Conservation (phyloP, 2,888 invertebrate species). For the Nymphalis urticae region DNA sequence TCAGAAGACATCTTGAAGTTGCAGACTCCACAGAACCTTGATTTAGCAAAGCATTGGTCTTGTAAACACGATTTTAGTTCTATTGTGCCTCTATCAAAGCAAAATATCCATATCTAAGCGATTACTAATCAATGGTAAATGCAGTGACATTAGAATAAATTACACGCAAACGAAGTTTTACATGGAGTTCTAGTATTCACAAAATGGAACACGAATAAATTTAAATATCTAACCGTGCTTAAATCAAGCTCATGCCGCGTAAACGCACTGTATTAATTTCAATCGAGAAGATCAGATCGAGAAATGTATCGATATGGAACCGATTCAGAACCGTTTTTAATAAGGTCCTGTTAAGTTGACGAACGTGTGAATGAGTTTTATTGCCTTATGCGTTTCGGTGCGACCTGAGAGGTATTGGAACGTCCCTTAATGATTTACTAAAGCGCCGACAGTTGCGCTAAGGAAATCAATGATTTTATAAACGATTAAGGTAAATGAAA, state of each 20-base stretch:
- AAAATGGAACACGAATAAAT: slow-evolving; percentile 69
- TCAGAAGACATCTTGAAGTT: slow-evolving; percentile 9
- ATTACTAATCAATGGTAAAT: slow-evolving; percentile 41
- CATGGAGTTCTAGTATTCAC: slow-evolving; percentile 51
- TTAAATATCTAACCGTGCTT: slow-evolving; percentile 50
- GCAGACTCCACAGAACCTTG: slow-evolving; percentile 20
- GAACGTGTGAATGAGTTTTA: slow-evolving; percentile 80
- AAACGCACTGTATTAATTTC: slow-evolving; percentile 66
- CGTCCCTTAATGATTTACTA: slow-evolving; percentile 73
- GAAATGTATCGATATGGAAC: slow-evolving; percentile 47
- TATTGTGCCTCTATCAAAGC: slow-evolving; percentile 35
- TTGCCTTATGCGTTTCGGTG: slow-evolving; percentile 70
- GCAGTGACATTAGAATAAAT: slow-evolving; percentile 57
- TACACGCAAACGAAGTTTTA: slow-evolving; percentile 58
- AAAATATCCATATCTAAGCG: slow-evolving; percentile 37
- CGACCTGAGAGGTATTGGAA: slow-evolving; percentile 63
- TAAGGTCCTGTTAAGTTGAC: slow-evolving; percentile 77
- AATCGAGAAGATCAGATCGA: slow-evolving; percentile 55
- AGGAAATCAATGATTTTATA: slow-evolving; percentile 24
- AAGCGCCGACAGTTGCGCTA: slow-evolving; percentile 35
- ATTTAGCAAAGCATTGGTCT: slow-evolving; percentile 19
- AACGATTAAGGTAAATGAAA: slow-evolving; percentile 12
- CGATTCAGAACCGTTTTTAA: slow-evolving; percentile 73
- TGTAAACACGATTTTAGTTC: slow-evolving; percentile 30
- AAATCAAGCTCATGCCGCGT: slow-evolving; percentile 39